These are phyloP conservation scores for Drosophila trichaetosa DNA, from an alignment of 2,888 invertebrate genomes.

Conservation along the genomic window DNA sequence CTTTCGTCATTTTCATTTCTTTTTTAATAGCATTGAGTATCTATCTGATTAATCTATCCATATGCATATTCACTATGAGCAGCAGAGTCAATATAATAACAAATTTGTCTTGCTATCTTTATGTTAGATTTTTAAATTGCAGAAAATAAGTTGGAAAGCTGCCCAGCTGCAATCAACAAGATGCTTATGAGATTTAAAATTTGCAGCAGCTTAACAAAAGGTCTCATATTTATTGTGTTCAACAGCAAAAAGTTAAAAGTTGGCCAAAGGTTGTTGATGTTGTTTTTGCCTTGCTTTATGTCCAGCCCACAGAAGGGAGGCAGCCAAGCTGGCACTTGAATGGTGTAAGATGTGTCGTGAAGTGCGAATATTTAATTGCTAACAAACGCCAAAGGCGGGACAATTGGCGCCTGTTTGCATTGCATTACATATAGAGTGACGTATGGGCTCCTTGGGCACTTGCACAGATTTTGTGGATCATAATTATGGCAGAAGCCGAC, in stretches of 20 bases:
- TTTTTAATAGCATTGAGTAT: not conserved
- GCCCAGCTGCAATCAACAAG: not conserved
- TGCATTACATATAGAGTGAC: conserved; percentile 27
- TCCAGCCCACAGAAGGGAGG: conserved; percentile 4
- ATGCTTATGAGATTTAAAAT: not conserved
- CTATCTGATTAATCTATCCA: rapidly evolving
- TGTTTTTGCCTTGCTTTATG: conserved; percentile 14
- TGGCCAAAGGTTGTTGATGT: conserved; percentile 29
- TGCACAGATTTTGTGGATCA: conserved; percentile 37
- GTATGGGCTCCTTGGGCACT: conserved; percentile 14
- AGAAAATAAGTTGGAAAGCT: not conserved
- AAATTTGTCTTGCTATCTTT: not conserved
- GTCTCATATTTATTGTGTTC: conserved; percentile 14
- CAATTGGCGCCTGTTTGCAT: conserved; percentile 64
- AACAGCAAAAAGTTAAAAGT: conserved; percentile 28
- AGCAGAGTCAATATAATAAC: not conserved
- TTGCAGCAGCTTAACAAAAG: not conserved
- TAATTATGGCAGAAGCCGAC: conserved; percentile 30
- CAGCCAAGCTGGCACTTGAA: conserved; percentile 34
- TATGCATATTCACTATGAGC: not conserved
- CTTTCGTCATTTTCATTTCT: not conserved
- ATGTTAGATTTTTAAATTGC: not conserved
- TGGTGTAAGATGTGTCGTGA: conserved; percentile 55
- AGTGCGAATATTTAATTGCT: conserved; percentile 78
- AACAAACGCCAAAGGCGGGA: conserved; percentile 59